These are phyloP conservation scores for Eucriotettix oculatus DNA, from an alignment of 2,888 invertebrate species.

Conservation along the genomic window DNA sequence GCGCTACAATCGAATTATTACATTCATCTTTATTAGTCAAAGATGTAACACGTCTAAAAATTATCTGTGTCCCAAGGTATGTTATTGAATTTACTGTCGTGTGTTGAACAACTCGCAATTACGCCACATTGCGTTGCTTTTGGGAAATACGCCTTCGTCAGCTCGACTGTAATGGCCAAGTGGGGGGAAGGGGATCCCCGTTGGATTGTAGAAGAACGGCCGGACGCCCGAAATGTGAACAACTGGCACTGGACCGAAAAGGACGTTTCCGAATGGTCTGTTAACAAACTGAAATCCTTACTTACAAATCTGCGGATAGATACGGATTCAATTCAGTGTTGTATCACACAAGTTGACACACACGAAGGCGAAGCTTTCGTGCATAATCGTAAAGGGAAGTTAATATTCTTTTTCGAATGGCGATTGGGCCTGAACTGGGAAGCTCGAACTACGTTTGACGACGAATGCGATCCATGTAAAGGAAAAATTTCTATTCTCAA, in stretches of 20 bases:
- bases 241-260: slow-evolving; percentile 99
- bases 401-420: slow-evolving; percentile 99
- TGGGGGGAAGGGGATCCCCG: slow-evolving; percentile 99
- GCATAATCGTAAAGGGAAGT: slow-evolving; percentile 95
- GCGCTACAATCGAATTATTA: no score
- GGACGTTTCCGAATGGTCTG: slow-evolving; percentile 94
- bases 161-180: slow-evolving; percentile 64
- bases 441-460: slow-evolving; percentile 35
- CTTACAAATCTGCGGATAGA: slow-evolving; percentile 56
- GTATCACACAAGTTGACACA: slow-evolving; percentile 64
- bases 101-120: no score
- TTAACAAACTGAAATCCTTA: slow-evolving; percentile 69
- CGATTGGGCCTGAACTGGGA: slow-evolving; percentile 79
- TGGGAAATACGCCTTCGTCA: no score
- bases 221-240: slow-evolving; percentile 97
- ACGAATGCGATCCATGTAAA: slow-evolving; percentile 28
- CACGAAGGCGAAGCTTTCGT: slow-evolving; percentile 92
- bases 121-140: no score
- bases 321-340: slow-evolving; percentile 41
- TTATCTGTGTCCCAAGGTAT: no score
- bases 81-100: no score
- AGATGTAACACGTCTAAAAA: no score
- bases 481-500: slow-evolving; percentile 90
- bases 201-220: slow-evolving; percentile 98
- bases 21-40: no score